A percentile compares a stretch with the other conserved stretches of the same genome.
Evolutionary conservation across 1,140 invertebrate species (phyloP).

Genomic region (Tribolium castaneum): DNA sequence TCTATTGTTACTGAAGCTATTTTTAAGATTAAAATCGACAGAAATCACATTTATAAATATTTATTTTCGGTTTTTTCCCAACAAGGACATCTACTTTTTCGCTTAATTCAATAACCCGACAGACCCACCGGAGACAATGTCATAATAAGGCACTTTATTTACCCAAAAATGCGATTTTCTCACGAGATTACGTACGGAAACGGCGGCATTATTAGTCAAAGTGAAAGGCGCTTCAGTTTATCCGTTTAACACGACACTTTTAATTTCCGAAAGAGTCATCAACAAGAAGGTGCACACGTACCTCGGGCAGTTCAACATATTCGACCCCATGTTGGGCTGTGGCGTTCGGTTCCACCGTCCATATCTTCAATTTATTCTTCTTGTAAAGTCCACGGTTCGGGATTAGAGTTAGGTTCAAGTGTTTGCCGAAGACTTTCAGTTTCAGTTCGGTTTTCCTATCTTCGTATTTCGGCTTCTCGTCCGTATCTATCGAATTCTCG

Average conservation of each 20-base stretch:
- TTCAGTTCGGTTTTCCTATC: constrained; percentile 69
- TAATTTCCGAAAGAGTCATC: background rate
- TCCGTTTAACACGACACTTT: background rate
- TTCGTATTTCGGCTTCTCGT: constrained; percentile 40
- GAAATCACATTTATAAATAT: constrained; percentile 23
- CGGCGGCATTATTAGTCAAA: background rate
- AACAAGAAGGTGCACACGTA: constrained; percentile 64
- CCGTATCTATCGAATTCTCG: constrained; percentile 33
- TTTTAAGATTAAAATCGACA: constrained; percentile 12
- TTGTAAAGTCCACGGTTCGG: constrained; percentile 79
- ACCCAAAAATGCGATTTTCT: background rate
- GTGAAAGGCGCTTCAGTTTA: background rate
- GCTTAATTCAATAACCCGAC: background rate
- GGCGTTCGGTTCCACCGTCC: constrained; percentile 76
- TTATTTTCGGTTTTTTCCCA: constrained; percentile 26
- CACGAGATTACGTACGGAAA: background rate
- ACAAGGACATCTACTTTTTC: constrained; percentile 15
- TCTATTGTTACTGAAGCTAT: background rate
- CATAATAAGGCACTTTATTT: background rate
- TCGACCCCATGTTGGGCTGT: constrained; percentile 78
- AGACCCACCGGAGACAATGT: background rate
- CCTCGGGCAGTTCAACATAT: constrained; percentile 78
- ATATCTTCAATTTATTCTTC: constrained; percentile 80
- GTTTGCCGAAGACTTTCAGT: constrained; percentile 80
- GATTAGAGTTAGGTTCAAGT: constrained; percentile 77